Conservation (phyloP, 2,888 invertebrate genomes). For the Cephus rjabovi region DNA sequence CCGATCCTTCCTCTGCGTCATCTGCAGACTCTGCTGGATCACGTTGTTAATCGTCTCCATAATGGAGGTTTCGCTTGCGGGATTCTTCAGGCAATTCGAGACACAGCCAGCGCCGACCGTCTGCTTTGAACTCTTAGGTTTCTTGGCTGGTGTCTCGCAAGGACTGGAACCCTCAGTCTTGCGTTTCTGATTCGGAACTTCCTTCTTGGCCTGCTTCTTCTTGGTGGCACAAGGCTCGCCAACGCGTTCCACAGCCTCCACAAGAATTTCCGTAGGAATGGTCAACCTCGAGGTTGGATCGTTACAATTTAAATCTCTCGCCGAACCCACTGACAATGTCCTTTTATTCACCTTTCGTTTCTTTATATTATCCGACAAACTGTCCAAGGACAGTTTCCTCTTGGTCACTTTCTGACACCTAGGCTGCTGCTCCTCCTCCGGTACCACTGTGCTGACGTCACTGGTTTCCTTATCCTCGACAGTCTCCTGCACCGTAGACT, state of each 20-base stretch:
- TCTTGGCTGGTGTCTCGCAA: conserved; percentile 49
- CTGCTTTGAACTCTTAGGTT: conserved; percentile 56
- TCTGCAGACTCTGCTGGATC: conserved; percentile 57
- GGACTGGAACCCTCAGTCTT: conserved; percentile 47
- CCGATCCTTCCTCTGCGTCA: conserved; percentile 56
- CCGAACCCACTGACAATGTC: conserved; percentile 56
- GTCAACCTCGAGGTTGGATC: conserved; percentile 29
- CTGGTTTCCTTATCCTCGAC: conserved; percentile 40
- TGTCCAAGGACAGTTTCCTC: conserved; percentile 67
- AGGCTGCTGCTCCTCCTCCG: conserved; percentile 55
- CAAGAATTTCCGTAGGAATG: background rate
- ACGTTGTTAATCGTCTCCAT: conserved; percentile 63
- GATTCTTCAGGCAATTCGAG: conserved; percentile 31
- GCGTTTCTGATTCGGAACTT: conserved; percentile 41
- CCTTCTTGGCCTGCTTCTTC: conserved; percentile 45
- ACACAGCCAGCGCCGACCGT: conserved; percentile 46
- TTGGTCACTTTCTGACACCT: conserved; percentile 71
- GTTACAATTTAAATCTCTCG: conserved; percentile 36
- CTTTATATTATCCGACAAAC: conserved; percentile 67
- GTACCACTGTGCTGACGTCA: conserved; percentile 21
- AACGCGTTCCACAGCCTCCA: conserved; percentile 19
- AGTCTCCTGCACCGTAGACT: conserved; percentile 57
- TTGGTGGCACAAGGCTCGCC: conserved; percentile 49
- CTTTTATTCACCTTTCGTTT: conserved; percentile 63
- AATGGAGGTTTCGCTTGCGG: conserved; percentile 55